Evolutionary conservation across 2,888 invertebrate species (phyloP).

Genomic region (Oxycera nigricornis): DNA sequence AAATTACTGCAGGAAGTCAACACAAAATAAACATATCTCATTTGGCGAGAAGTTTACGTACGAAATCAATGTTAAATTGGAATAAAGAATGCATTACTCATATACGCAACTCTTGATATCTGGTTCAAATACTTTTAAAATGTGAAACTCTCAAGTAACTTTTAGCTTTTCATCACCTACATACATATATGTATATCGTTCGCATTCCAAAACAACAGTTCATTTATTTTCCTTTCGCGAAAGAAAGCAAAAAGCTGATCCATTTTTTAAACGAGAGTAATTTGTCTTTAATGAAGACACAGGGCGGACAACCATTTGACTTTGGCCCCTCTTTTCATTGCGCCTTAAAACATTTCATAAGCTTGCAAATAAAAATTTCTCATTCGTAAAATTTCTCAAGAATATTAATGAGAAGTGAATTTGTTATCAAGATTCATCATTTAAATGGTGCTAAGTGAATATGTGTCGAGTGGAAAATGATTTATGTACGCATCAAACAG

Average conservation of each 20-base stretch:
- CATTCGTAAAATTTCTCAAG: conserved; percentile 14
- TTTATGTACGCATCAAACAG: conserved; percentile 19
- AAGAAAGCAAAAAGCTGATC: neutral
- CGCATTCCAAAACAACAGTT: too few species aligned
- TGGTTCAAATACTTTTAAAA: too few species aligned
- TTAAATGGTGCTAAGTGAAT: conserved; percentile 40
- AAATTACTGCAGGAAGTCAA: too few species aligned
- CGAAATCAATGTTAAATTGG: too few species aligned
- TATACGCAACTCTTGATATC: too few species aligned
- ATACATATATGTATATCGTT: too few species aligned
- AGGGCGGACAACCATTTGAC: neutral
- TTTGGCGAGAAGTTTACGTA: too few species aligned
- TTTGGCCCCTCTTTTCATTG: neutral
- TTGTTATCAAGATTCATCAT: conserved; percentile 36
- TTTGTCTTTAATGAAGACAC: conserved; percentile 18
- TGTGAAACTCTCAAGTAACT: too few species aligned
- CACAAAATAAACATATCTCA: too few species aligned
- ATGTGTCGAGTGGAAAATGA: conserved; percentile 38
- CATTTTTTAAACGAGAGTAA: conserved; percentile 15
- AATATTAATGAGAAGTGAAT: conserved; percentile 31
- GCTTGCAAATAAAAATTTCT: conserved; percentile 19
- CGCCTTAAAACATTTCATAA: neutral
- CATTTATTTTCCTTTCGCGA: neutral
- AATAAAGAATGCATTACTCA: too few species aligned
- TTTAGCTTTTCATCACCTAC: too few species aligned